Percentiles rank a stretch among this genome's conserved stretches.
Conservation (phyloP, 2,888 invertebrate species). For the Zootermopsis nevadensis region DNA sequence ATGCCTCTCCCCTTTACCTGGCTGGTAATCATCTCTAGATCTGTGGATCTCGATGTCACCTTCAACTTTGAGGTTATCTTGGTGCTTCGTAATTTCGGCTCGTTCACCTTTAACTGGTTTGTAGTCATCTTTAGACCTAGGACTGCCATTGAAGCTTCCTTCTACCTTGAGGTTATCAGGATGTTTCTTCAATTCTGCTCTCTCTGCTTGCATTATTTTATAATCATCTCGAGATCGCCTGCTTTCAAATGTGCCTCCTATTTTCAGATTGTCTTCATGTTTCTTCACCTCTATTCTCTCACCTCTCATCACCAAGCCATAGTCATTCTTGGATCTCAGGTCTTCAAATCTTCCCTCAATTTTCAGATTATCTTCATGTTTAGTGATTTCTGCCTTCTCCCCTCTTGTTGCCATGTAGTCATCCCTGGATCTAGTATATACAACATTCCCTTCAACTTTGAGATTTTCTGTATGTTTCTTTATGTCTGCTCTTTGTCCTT, state of each 20-base stretch:
- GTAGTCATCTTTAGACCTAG: constrained; percentile 50
- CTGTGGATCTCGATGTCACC: constrained; percentile 61
- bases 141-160: constrained; percentile 63
- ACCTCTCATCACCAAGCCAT: constrained; percentile 61
- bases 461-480: constrained; percentile 68
- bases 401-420: constrained; percentile 61
- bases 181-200: constrained; percentile 57
- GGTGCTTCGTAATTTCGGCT: constrained; percentile 53
- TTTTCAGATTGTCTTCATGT: constrained; percentile 69
- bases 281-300: constrained; percentile 74
- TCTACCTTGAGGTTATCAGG: constrained; percentile 66
- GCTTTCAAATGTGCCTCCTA: constrained; percentile 60
- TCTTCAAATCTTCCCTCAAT: constrained; percentile 61
- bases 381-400: constrained; percentile 73
- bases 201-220: constrained; percentile 52
- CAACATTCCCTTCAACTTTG: constrained; percentile 71
- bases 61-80: constrained; percentile 62
- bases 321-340: constrained; percentile 57
- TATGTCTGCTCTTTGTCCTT: constrained; percentile 74
- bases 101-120: constrained; percentile 56
- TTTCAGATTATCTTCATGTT: constrained; percentile 70
- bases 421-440: constrained; percentile 66
- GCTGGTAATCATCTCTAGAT: constrained; percentile 57
- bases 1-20: constrained; percentile 59
- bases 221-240: constrained; percentile 57